Evolutionary conservation across 2,113 vertebrate species (phyloP).

Genomic region (Puffinus mauretanicus): DNA sequence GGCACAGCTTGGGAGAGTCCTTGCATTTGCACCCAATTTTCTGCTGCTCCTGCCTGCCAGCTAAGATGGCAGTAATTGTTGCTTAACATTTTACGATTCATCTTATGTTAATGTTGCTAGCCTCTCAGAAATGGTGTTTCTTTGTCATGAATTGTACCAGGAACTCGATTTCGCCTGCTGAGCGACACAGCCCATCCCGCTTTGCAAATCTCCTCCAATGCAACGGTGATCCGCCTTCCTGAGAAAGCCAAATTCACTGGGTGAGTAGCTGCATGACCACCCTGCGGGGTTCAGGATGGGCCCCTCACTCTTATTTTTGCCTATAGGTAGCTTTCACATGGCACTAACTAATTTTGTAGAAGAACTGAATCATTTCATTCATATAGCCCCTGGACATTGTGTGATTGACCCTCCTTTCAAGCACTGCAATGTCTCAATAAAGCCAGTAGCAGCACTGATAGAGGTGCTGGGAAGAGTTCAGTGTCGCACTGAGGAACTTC

Average conservation of each 20-base stretch:
- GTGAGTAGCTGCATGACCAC: constrained; percentile 70
- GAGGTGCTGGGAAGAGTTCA: neutral
- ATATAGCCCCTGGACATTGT: neutral
- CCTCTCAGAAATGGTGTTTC: neutral
- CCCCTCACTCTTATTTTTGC: neutral
- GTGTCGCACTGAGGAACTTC: neutral
- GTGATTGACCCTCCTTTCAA: neutral
- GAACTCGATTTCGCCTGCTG: constrained; percentile 88
- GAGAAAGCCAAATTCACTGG: constrained; percentile 73
- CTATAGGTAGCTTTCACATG: neutral
- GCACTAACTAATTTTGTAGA: neutral
- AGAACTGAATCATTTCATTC: neutral
- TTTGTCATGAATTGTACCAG: constrained; percentile 63
- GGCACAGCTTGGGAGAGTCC: neutral
- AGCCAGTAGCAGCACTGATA: neutral
- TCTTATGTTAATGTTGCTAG: neutral
- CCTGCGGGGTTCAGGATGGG: neutral
- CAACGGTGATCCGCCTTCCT: constrained; percentile 77
- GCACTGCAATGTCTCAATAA: neutral
- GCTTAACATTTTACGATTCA: neutral
- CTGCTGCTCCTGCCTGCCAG: neutral
- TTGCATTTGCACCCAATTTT: neutral
- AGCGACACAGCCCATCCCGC: constrained; percentile 81
- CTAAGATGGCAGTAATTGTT: neutral
- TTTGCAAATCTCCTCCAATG: constrained; percentile 83